Base-by-base conservation (phyloP, 2,113 vertebrate genomes). In the Motacilla alba region DNA sequence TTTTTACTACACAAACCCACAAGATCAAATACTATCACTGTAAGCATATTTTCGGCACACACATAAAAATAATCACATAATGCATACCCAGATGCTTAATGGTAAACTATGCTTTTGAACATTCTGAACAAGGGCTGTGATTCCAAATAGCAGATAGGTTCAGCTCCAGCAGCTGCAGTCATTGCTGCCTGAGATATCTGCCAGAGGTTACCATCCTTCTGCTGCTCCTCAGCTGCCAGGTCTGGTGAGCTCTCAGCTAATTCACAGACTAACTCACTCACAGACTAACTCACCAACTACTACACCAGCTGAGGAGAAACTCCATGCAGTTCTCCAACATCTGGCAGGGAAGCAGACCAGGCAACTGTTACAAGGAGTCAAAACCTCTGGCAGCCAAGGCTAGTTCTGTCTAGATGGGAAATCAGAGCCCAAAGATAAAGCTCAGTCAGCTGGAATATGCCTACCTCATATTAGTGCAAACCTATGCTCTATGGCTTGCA, bases 401-500 rank as follows among this genome's bases (percentile, higher is more conserved):
- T 70, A 50, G 30, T 24, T 78, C 77, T 93, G 84, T 10, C 68
- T 63, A 70, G 43, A 66, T 2, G 33, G 67, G 59, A 92, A 93
- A 94, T 70, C 78, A 69, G 63, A 92, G 70, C 79, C 85, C 83
- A 53, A 73, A 27, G 11, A 55, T 30, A 88, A 69, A 86, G 60
- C 70, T 87, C 74, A 28, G 73, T 52, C 82, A 93, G 70, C 60
- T 60, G 72, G 70, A 82, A 78, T 53, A 70, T 15, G 80, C 62
- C 90, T 97, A 76, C 62, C 79, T 68, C 26, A 3, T 53, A 60
- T 73, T 86, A 93, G 56, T 60, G 80, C 94, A 93, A 94, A 85
- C 93, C 94, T 96, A 93, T 2, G 21, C 83, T 73, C 66, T 93
- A 77, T 28, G 95, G 89, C 73, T 96, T 95, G 92, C 87, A 91